A percentile compares a stretch with the other conserved stretches of the same genome.
Conservation (phyloP, 1,140 invertebrate species). For the Pseudomyrmex concolor region DNA sequence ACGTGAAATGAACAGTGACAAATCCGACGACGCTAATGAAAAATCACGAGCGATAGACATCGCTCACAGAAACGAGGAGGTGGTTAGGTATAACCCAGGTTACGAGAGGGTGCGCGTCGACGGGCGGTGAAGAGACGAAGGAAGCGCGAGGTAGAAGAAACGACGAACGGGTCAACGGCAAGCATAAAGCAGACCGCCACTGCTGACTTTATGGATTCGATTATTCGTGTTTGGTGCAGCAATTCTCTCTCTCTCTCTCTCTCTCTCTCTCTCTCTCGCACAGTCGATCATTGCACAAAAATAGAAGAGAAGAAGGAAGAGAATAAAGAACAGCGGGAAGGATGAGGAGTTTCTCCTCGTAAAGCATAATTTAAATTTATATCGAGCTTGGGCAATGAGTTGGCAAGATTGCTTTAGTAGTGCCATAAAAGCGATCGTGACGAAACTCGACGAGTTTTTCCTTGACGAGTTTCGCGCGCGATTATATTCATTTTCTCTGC, state of each 20-base stretch:
- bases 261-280: neutral
- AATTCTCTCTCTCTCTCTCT: slow-evolving; percentile 57
- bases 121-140: neutral
- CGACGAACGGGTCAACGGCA: slow-evolving; percentile 22
- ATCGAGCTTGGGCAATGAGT: slow-evolving; percentile 37
- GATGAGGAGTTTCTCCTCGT: neutral
- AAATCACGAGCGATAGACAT: slow-evolving; percentile 56
- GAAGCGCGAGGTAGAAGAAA: neutral
- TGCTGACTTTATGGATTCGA: slow-evolving; percentile 74
- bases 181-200: slow-evolving; percentile 62
- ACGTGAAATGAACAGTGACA: slow-evolving; percentile 47
- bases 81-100: no score
- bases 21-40: slow-evolving; percentile 52
- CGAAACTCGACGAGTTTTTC: slow-evolving; percentile 51
- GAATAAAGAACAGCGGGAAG: neutral
- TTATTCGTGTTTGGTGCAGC: slow-evolving; percentile 69
- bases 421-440: slow-evolving; percentile 55
- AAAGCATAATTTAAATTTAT: slow-evolving; percentile 71
- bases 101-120: neutral
- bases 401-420: slow-evolving; percentile 39
- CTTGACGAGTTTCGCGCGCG: neutral
- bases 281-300: slow-evolving; percentile 23
- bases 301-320: neutral
- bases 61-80: neutral
- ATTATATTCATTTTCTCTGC: slow-evolving; percentile 45